Evolutionary conservation across 2,113 vertebrate genomes (phyloP), one percentile per base, ranked within the genome.

Genomic region (Vicugna pacos): DNA sequence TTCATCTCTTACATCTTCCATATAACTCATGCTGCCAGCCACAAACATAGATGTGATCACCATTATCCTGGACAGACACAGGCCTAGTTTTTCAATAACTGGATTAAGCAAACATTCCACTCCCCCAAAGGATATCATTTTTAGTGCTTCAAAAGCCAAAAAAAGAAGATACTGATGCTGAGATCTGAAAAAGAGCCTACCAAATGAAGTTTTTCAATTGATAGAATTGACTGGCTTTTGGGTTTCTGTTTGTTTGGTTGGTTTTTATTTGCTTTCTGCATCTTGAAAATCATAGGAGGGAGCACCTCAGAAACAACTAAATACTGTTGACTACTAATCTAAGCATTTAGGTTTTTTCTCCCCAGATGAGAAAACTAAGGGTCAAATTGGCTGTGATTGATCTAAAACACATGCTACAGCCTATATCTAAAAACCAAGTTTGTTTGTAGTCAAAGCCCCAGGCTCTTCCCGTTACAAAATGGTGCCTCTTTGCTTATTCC

Each of bases 11-110:
- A 48, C 72, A 65, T 58, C 35, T 95, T 94, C 79, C 48, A 52
- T 72, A 91, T 50, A 90, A 72, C 24, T 89, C 92, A 96, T 69
- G 30, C 48, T 92, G 80, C n/a, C 69, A 97, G 92, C 20, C 76
- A 77, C 7, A 75, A 64, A 83, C 73, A 46, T 0, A 92, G 16
- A 42, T 9, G 0, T 77, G 67, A 87, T 32, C 62, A 79, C 0
- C 30, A 50, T 26, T 64, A 85, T 73, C 35, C 80, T 72, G 56
- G 76, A 83, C 22, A 89, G 56, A 46, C 69, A 83, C 9, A 4
- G 24, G 52, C 35, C 80, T 94, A 82, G 38, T 42, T 12, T 83
- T 95, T 91, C 89, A 94, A 75, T 91, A 94, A 32, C 6, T 56
- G n/a, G 52, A 42, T 70, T 88, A 91, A 50, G 73, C 15, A 92